phyloP scores from a whole-genome alignment of 2,797 vertebrate species.

The Coracias cyanogaster region DNA sequence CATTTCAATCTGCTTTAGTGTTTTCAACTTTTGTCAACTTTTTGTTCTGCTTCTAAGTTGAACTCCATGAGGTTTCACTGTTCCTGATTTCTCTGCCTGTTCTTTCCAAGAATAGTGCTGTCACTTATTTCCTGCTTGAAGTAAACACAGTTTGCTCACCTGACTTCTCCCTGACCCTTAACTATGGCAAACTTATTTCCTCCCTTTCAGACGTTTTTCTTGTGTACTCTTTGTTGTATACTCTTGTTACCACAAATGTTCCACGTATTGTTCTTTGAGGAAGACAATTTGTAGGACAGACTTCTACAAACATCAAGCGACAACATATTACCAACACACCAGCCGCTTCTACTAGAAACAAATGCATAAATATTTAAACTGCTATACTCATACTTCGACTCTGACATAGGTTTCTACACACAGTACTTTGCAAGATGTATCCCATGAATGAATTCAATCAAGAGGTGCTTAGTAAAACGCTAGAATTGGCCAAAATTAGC shows the following conservation, averaged over 20 bases:
- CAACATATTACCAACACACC: not conserved
- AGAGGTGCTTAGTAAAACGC: not conserved
- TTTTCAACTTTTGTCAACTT: not conserved
- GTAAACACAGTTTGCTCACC: slow-evolving; percentile 38
- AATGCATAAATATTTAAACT: slow-evolving; percentile 5
- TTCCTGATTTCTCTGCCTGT: not conserved
- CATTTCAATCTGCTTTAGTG: not conserved
- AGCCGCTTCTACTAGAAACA: not conserved
- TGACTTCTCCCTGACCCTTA: slow-evolving; percentile 20
- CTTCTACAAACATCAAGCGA: not conserved
- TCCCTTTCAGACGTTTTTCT: slow-evolving; percentile 19
- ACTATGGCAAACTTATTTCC: slow-evolving; percentile 24
- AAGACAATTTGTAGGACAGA: not conserved
- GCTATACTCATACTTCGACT: not conserved
- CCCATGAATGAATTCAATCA: not conserved
- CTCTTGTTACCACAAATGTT: not conserved
- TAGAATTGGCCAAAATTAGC: not conserved
- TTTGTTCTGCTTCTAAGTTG: not conserved
- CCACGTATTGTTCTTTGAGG: slow-evolving; percentile 1
- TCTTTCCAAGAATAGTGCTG: slow-evolving; percentile 48
- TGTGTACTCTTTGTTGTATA: not conserved
- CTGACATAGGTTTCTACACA: not conserved
- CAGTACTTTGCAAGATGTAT: not conserved
- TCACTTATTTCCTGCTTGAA: slow-evolving; percentile 15
- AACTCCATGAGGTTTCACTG: not conserved